Evolutionary conservation across 2,888 invertebrate genomes (phyloP), one percentile per base, ranked within the genome.

Genomic region (Acanthopleura granulata): DNA sequence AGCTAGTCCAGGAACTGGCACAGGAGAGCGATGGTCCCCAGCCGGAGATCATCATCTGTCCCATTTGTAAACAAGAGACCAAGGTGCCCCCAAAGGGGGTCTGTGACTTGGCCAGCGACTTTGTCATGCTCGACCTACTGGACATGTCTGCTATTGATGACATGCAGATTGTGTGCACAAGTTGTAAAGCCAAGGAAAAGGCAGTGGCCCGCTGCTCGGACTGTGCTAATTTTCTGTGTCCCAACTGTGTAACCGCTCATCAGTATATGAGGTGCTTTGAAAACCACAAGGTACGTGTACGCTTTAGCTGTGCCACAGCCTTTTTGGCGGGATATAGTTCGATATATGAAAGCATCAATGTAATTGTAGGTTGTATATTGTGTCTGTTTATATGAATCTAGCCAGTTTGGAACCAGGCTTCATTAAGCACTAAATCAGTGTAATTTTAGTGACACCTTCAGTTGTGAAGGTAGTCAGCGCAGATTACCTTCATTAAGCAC

Each of bases 261-360:
- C 95, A 96, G 91, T 97, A 95, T 89, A 98, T 98, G 98, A 93
- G 97, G 82, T 97, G 97, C 92, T 98, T 98, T 90, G 97, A 98
- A 91, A 96, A 96, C 86, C 98, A 98, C 90, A 89, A 90, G 88
- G 92, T 92, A 81, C 76, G 79, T 51, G 14, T 14, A 51, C 57
- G 18, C 22, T 57, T 9, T 57, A 57, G 40, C 40, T 40, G 3
- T 40, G 4, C 40, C 40, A 40, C 9, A 9, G 40, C 9, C n/a
- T n/a, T n/a, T n/a, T n/a, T n/a, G n/a, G n/a, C n/a, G n/a, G n/a
- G n/a, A n/a, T n/a, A n/a, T n/a, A n/a, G n/a, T n/a, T n/a, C n/a
- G n/a, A n/a, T n/a, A n/a, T n/a, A n/a, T n/a, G n/a, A n/a, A n/a
- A n/a, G n/a, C n/a, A n/a, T n/a, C n/a, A n/a, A n/a, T n/a, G n/a